Evolutionary conservation across 2,797 vertebrate species (phyloP), one percentile per base, ranked within the genome.

Genomic region (Sus cebifrons): DNA sequence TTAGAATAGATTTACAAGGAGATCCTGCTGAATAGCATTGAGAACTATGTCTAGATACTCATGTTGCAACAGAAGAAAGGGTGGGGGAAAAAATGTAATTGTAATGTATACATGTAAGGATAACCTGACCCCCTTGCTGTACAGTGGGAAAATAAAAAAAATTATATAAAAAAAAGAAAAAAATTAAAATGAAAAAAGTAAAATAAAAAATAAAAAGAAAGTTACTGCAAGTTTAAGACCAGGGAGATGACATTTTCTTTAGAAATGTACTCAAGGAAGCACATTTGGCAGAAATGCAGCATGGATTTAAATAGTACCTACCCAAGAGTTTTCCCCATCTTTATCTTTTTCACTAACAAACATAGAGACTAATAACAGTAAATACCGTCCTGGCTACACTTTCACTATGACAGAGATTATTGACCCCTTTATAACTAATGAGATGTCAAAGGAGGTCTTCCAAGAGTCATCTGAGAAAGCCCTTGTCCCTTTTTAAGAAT

Each of bases 281-380:
- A 86, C 25, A 70, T 74, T 62, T 84, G 32, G 71, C 25, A 96
- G 68, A 89, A 94, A 92, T 25, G 21, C 36, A 54, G 62, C 36
- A 20, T 73, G 25, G 44, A 60, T 89, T 68, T 89, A 83, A 91
- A 73, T 44, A 58, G 52, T 36, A 73, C 27, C 20, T 36, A 56
- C 64, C n/a, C n/a, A 52, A 79, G 79, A 67, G 13, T 27, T 82
- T 82, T 90, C 68, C 81, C 64, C n/a, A 5, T 60, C 78, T 79
- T 95, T 8, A 25, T 84, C 8, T 58, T 89, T 95, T 70, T 44
- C 40, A 78, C 54, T 78, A 89, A 88, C 36, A 95, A 82, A 89
- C 65, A 79, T 0, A 23, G 54, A 49, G 64, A 75, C 14, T 21
- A 58, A 85, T 70, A 85, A 68, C 15, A 95, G 21, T 56, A 95